phyloP scores from a whole-genome alignment of 1,140 invertebrate species.

The Drosophila hydei region DNA sequence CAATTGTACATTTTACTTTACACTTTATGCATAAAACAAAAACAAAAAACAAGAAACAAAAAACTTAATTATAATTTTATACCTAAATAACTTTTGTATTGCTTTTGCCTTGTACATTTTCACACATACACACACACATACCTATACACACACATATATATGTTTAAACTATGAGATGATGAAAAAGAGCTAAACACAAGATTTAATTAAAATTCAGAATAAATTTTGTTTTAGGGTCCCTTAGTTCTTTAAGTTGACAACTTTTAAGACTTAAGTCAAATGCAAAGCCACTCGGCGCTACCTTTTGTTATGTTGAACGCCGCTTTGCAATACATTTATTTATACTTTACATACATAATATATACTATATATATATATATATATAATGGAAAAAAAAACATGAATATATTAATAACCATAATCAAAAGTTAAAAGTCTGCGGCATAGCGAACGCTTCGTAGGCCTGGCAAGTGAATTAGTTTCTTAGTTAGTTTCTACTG shows the following conservation, averaged over 20 bases:
- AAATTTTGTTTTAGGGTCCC: constrained; percentile 51
- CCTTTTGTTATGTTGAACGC: constrained; percentile 56
- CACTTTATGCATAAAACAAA: constrained; percentile 53
- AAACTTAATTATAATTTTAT: constrained; percentile 69
- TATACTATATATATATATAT: constrained; percentile 24
- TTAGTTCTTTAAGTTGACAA: constrained; percentile 64
- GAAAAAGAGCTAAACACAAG: constrained; percentile 25
- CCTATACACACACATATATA: constrained; percentile 7
- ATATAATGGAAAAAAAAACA: constrained; percentile 12
- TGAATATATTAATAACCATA: constrained; percentile 57
- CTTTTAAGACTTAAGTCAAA: constrained; percentile 74
- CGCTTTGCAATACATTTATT: constrained; percentile 79
- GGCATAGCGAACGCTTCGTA: constrained; percentile 24
- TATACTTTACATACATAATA: constrained; percentile 56
- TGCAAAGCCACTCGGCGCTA: constrained; percentile 69
- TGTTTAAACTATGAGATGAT: constrained; percentile 15
- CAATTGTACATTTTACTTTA: constrained; percentile 81
- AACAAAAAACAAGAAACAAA: constrained; percentile 10
- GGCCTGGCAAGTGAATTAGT: constrained; percentile 59
- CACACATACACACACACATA: constrained; percentile 43
- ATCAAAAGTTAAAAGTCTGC: constrained; percentile 62
- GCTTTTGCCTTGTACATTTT: constrained; percentile 79
- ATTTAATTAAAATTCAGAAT: constrained; percentile 41
- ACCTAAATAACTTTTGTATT: constrained; percentile 67
- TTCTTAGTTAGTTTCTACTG: constrained; percentile 44